These are phyloP conservation scores for Aphodius sticticus DNA, from an alignment of 2,888 invertebrate species.

Conservation along the genomic window DNA sequence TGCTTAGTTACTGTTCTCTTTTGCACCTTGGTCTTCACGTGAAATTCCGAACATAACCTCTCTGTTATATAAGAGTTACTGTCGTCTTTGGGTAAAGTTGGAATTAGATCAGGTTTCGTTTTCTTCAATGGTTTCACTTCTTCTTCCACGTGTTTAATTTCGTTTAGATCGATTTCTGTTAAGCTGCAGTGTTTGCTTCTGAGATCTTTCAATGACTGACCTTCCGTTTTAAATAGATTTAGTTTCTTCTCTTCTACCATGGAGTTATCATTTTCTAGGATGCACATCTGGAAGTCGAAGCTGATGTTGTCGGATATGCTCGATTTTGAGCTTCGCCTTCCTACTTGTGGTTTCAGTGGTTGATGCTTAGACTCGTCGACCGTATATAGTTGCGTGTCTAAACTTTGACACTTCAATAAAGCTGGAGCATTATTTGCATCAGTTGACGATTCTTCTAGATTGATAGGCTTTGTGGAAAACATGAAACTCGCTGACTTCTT, in stretches of 20 bases:
- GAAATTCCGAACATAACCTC: constrained; percentile 74
- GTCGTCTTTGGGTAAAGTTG: constrained; percentile 52
- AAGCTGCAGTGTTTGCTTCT: constrained; percentile 39
- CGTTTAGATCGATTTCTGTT: constrained; percentile 48
- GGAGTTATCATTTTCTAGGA: constrained; percentile 50
- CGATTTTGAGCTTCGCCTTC: constrained; percentile 43
- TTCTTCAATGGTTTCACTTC: constrained; percentile 47
- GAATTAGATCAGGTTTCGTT: constrained; percentile 54
- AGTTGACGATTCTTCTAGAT: constrained; percentile 48
- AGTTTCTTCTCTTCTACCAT: constrained; percentile 40
- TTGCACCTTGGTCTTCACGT: constrained; percentile 71
- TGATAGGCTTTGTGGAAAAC: constrained; percentile 54
- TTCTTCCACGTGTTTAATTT: constrained; percentile 44
- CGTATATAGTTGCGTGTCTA: constrained; percentile 53
- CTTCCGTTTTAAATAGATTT: constrained; percentile 40
- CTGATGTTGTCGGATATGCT: constrained; percentile 51
- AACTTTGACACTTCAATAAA: constrained; percentile 54
- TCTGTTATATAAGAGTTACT: constrained; percentile 71
- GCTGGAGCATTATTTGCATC: constrained; percentile 48
- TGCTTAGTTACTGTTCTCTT: constrained; percentile 48
- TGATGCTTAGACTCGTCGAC: constrained; percentile 40
- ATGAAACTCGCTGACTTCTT: constrained; percentile 58
- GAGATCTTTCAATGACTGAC: constrained; percentile 43
- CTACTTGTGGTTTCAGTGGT: constrained; percentile 8
- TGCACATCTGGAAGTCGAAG: constrained; percentile 55